A percentile compares a stretch with the other conserved stretches of the same genome.
These are phyloP conservation scores for Gorsachius magnificus DNA, from an alignment of 2,797 vertebrate species.

Conservation along the genomic window DNA sequence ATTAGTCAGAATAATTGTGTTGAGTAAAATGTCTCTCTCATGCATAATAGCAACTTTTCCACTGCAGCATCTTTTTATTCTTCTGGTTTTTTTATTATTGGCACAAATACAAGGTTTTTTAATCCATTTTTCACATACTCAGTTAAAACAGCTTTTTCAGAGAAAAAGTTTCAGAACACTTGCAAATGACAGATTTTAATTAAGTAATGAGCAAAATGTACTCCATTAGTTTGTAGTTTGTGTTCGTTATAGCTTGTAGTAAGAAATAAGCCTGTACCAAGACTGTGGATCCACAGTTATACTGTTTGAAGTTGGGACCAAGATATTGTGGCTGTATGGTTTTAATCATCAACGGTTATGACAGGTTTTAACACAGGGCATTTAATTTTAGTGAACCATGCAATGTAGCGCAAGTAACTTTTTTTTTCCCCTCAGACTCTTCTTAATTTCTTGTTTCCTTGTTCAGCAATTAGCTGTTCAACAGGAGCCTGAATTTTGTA, in stretches of 20 bases:
- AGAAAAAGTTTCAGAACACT: neutral
- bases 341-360: neutral
- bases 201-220: neutral
- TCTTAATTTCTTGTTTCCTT: neutral
- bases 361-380: neutral
- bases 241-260: neutral
- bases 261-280: neutral
- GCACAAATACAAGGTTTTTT: neutral
- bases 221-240: neutral
- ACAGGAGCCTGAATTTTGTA: neutral
- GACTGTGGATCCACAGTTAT: neutral
- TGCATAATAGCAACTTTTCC: neutral
- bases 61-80: neutral
- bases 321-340: neutral
- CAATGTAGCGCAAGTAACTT: neutral
- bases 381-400: neutral
- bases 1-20: neutral
- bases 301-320: neutral
- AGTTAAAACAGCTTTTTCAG: neutral
- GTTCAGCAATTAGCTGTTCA: neutral
- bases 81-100: neutral
- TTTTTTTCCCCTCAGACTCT: neutral
- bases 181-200: neutral
- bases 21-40: neutral
- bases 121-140: neutral